Evolutionary conservation across 2,113 vertebrate species (phyloP).

Genomic region (Dipodomys spectabilis): DNA sequence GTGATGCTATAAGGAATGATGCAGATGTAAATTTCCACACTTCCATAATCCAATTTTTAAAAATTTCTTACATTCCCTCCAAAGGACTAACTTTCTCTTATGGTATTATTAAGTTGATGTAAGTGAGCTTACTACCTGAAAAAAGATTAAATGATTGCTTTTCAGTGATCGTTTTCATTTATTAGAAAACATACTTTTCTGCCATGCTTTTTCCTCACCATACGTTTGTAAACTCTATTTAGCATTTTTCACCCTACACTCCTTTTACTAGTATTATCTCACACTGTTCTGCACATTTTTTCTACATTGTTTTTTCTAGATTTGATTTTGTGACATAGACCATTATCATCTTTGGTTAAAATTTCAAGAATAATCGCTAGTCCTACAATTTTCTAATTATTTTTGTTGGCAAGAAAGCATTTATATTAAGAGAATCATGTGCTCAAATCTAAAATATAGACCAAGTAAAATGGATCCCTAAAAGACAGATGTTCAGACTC

Average conservation of each 20-base stretch:
- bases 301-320: background rate
- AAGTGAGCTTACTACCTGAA: conserved; percentile 54
- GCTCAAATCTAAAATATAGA: background rate
- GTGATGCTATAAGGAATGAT: background rate
- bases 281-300: conserved; percentile 57
- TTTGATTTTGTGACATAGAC: conserved; percentile 58
- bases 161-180: conserved; percentile 59
- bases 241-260: conserved; percentile 51
- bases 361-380: conserved; percentile 58
- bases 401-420: conserved; percentile 56
- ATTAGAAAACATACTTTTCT: conserved; percentile 45
- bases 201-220: conserved; percentile 50
- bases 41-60: conserved; percentile 25
- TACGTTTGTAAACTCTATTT: conserved; percentile 53
- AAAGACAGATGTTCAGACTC: background rate
- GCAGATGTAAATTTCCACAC: background rate
- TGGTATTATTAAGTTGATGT: conserved; percentile 64
- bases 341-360: conserved; percentile 51
- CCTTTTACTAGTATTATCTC: conserved; percentile 58
- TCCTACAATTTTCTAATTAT: conserved; percentile 52
- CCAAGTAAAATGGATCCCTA: background rate
- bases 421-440: conserved; percentile 51
- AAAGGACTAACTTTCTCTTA: conserved; percentile 38
- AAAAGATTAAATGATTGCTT: conserved; percentile 53
- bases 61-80: conserved; percentile 19